phyloP scores from a whole-genome alignment of 2,797 vertebrate genomes.

The Thripadectes ignobilis region DNA sequence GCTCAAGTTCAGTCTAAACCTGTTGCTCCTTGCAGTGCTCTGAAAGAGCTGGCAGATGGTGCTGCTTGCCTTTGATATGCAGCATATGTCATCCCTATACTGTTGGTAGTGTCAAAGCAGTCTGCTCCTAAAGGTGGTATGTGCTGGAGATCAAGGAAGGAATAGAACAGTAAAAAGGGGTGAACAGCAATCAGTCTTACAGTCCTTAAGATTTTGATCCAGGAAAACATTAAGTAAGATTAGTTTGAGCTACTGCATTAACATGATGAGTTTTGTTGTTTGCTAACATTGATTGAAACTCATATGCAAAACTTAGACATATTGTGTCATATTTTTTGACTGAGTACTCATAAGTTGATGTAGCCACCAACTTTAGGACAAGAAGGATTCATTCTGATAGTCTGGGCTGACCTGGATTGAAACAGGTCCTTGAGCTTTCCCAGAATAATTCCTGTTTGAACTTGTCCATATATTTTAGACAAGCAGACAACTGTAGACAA shows the following conservation, averaged over 20 bases:
- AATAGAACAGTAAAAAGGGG: background rate
- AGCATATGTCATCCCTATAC: background rate
- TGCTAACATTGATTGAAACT: background rate
- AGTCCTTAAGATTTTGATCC: background rate
- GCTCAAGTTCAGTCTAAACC: background rate
- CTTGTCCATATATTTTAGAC: background rate
- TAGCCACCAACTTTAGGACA: background rate
- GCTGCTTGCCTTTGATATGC: conserved; percentile 22
- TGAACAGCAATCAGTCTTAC: background rate
- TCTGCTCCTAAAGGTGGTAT: background rate
- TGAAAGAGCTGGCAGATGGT: conserved; percentile 51
- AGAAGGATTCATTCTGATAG: background rate
- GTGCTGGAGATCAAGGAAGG: background rate
- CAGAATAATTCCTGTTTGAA: background rate
- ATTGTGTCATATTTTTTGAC: background rate
- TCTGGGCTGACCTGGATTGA: background rate
- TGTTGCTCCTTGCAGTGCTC: background rate
- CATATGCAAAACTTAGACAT: background rate
- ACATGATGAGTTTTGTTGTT: background rate
- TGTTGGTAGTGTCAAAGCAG: background rate
- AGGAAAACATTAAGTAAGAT: background rate
- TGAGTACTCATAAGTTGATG: background rate
- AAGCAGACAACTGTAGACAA: background rate
- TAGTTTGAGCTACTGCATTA: background rate
- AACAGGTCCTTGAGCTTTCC: background rate